These are phyloP conservation scores for Scaptomyza reducta DNA, from an alignment of 2,888 invertebrate genomes.

Conservation along the genomic window DNA sequence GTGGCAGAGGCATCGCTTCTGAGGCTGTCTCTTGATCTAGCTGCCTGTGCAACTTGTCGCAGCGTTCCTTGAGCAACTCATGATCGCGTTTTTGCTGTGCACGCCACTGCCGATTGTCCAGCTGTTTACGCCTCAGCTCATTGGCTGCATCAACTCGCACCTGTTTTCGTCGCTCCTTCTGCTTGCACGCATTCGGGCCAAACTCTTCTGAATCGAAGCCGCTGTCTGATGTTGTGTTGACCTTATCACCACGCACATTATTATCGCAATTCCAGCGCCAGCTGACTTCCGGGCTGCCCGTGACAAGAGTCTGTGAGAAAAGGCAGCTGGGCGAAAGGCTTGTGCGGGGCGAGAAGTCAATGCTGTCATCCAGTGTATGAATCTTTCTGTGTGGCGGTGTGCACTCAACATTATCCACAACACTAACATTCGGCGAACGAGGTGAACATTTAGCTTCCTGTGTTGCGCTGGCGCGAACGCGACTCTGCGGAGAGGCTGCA, in stretches of 20 bases:
- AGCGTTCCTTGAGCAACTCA: conserved; percentile 76
- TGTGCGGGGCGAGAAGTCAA: conserved; percentile 73
- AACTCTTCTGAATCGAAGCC: conserved; percentile 73
- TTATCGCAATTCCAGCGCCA: conserved; percentile 79
- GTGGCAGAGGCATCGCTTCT: neutral
- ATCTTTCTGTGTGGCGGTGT: conserved; percentile 77
- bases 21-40: conserved; percentile 47
- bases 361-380: conserved; percentile 73
- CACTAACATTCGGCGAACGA: conserved; percentile 32
- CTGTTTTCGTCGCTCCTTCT: conserved; percentile 51
- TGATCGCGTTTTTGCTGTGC: conserved; percentile 73
- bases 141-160: conserved; percentile 39
- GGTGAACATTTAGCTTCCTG: conserved; percentile 46
- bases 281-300: conserved; percentile 81
- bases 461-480: conserved; percentile 49
- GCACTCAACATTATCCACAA: conserved; percentile 61
- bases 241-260: conserved; percentile 32
- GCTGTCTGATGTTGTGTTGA: conserved; percentile 66
- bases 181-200: conserved; percentile 27
- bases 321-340: conserved; percentile 76
- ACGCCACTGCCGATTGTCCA: conserved; percentile 67
- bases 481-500: conserved; percentile 74
- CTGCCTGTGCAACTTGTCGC: conserved; percentile 74
- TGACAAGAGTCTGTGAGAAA: conserved; percentile 79
- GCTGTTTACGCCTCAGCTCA: conserved; percentile 63